Conservation (phyloP, 2,888 invertebrate genomes). For the Blastobasis adustella region DNA sequence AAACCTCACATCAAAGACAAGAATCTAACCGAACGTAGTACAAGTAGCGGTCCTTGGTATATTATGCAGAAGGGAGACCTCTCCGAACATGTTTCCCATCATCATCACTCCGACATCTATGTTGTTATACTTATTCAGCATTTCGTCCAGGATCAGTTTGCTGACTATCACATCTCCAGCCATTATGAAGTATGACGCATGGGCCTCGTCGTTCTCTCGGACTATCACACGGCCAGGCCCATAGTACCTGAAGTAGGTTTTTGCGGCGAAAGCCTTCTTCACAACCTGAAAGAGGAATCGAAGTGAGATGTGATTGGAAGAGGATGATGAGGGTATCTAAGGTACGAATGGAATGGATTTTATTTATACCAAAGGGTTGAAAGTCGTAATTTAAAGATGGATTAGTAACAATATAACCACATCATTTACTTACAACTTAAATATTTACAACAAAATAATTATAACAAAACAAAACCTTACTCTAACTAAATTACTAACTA, state of each 20-base stretch:
- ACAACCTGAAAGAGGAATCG: conserved; percentile 53
- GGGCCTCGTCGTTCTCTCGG: conserved; percentile 75
- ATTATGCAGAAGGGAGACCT: conserved; percentile 77
- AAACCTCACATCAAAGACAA: too few relatives aligned
- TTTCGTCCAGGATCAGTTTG: conserved; percentile 64
- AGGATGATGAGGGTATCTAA: too few relatives aligned
- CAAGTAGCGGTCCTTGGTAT: conserved; percentile 77
- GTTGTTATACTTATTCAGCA: conserved; percentile 55
- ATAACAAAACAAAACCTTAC: too few relatives aligned
- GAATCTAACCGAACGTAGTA: conserved; percentile 62
- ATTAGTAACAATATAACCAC: too few relatives aligned
- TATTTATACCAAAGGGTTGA: too few relatives aligned
- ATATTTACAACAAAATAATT: too few relatives aligned
- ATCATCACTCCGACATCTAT: conserved; percentile 68
- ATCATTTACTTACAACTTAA: too few relatives aligned
- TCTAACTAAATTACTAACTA: too few relatives aligned
- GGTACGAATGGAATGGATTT: too few relatives aligned
- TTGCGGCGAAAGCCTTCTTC: conserved; percentile 75
- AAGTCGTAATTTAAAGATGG: too few relatives aligned
- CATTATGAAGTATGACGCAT: conserved; percentile 78
- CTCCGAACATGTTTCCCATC: conserved; percentile 79
- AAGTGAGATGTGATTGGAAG: too few relatives aligned
- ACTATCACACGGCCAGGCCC: conserved; percentile 75
- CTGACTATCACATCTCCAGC: conserved; percentile 72
- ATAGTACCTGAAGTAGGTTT: conserved; percentile 77